Base-by-base conservation (phyloP, 2,113 vertebrate species). In the Tragelaphus buxtoni region DNA sequence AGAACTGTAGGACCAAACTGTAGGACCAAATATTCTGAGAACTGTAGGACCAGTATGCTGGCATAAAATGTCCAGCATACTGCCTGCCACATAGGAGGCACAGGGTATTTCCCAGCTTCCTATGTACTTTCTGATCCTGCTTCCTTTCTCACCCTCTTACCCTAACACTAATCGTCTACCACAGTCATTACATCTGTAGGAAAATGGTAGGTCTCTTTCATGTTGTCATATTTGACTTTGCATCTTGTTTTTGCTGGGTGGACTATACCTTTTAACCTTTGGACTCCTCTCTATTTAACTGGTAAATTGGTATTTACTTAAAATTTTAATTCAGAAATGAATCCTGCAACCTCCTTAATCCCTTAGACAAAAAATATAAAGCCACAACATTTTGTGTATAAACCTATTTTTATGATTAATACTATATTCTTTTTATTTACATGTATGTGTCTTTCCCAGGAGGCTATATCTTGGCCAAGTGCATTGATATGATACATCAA, bases 271-370 rank as follows among this genome's bases (percentile, higher is more conserved):
- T 95, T 32, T 81, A 42, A 72, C 49, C 18, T 55, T 47, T 51
- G 58, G 35, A 26, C 0, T 26, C 60, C 56, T 96, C 39, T 79
- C 87, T 65, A 53, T 58, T 16, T 82, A 51, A 83, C 16, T 26
- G n/a, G 14, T 56, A 90, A 72, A 61, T 1, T 39, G 51, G 0
- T 18, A 85, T 76, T 90, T 22, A 65, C 17, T 69, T 47, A 92
- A 87, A 88, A 74, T 9, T 14, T 45, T 93, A 47, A 81, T 18
- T 95, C 18, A 60, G n/a, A 77, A 95, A 10, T 76, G 76, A 94
- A 93, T 93, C 85, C 39, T 72, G 28, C 47, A 88, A 45, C 4
- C 51, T 56, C 26, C 39, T 95, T 65, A 63, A 74, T 47, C 45
- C 32, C 30, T 45, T 49, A 47, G 35, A 51, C 17, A 86, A 32